Evolutionary conservation across 2,113 vertebrate genomes (phyloP).

Genomic region (Hemiscyllium ocellatum): DNA sequence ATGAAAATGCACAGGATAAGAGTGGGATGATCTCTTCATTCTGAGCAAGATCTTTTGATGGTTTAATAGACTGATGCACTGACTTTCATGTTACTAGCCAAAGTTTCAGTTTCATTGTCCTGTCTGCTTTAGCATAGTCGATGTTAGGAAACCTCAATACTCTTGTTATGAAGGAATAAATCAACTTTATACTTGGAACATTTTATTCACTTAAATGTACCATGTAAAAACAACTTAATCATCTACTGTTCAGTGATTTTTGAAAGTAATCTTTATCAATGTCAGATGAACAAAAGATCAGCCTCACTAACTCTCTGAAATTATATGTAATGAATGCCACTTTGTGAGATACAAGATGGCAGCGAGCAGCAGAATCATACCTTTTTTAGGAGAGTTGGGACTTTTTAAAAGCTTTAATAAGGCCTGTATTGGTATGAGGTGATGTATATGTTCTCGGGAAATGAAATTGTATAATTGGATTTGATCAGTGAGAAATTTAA

Average conservation of each 20-base stretch:
- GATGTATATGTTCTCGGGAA: not conserved
- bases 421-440: not conserved
- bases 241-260: not conserved
- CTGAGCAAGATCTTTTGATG: not conserved
- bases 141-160: not conserved
- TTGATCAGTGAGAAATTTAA: not conserved
- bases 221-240: not conserved
- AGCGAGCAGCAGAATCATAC: not conserved
- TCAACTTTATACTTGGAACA: not conserved
- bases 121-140: not conserved
- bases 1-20: no score
- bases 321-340: not conserved
- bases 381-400: not conserved
- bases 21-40: not conserved
- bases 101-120: not conserved
- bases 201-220: not conserved
- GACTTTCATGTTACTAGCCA: not conserved
- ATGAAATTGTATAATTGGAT: not conserved
- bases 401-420: not conserved
- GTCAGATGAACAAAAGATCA: not conserved
- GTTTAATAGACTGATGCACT: not conserved
- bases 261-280: not conserved
- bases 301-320: not conserved
- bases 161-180: not conserved
- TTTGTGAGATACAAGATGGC: not conserved